Evolutionary conservation across 2,113 vertebrate species (phyloP).

Genomic region (Atherinomorus stipes): DNA sequence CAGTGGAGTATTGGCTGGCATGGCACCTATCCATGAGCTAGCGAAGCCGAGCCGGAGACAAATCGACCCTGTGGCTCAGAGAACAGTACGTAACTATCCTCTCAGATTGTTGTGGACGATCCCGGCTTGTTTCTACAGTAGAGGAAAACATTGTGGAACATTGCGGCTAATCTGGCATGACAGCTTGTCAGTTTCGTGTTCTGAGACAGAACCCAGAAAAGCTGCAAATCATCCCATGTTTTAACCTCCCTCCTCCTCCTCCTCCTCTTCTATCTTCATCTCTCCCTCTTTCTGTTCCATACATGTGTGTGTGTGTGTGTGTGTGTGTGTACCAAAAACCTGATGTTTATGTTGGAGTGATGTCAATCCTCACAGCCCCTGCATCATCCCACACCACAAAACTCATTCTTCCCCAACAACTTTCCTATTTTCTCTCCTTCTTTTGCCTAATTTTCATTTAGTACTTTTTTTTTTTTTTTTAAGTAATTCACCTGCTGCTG

Average conservation of each 20-base stretch:
- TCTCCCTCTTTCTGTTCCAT: slow-evolving; percentile 1
- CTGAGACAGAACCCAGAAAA: slow-evolving; percentile 75
- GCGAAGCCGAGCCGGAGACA: slow-evolving; percentile 52
- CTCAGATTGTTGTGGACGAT: slow-evolving; percentile 58
- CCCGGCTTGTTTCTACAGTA: slow-evolving; percentile 55
- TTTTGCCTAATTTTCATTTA: slow-evolving; percentile 48
- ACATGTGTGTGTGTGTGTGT: slow-evolving; percentile 47
- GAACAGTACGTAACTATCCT: slow-evolving; percentile 24
- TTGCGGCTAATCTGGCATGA: slow-evolving; percentile 72
- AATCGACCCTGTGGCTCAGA: slow-evolving; percentile 45
- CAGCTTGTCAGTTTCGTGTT: slow-evolving; percentile 75
- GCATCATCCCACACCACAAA: slow-evolving; percentile 49
- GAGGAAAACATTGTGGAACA: slow-evolving; percentile 71
- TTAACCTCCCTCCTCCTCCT: slow-evolving; percentile 43
- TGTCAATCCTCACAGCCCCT: slow-evolving; percentile 60
- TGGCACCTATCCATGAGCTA: slow-evolving; percentile 32
- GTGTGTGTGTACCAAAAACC: slow-evolving; percentile 57
- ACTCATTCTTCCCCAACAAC: slow-evolving; percentile 38
- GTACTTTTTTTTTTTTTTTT: slow-evolving; percentile 7
- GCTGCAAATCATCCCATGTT: slow-evolving; percentile 69
- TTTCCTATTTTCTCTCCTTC: slow-evolving; percentile 46
- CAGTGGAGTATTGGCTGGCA: slow-evolving; percentile 29
- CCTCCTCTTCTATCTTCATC: slow-evolving; percentile 30
- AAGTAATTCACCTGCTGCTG: slow-evolving; percentile 69
- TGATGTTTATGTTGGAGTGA: slow-evolving; percentile 71